Conservation (phyloP, 2,797 vertebrate species). For the Antennarius maculatus region DNA sequence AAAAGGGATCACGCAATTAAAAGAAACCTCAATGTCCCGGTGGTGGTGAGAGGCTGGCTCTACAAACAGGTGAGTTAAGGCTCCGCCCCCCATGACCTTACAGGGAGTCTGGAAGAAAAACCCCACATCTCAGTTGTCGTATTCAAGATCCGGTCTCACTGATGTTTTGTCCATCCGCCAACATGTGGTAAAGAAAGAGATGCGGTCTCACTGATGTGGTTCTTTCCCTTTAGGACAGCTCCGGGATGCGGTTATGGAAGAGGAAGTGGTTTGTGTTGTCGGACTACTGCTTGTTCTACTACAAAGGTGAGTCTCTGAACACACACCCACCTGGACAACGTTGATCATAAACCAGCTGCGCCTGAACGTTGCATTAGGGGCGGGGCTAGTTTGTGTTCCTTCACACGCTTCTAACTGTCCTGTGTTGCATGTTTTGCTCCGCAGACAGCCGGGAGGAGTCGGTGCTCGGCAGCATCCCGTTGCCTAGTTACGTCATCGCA, state of each 20-base stretch:
- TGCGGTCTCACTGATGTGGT: too few relatives aligned
- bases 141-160: slow-evolving; percentile 4
- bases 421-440: slow-evolving; percentile 12
- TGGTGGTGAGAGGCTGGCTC: slow-evolving; percentile 97
- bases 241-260: slow-evolving; percentile 98
- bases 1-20: slow-evolving; percentile 96
- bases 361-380: background rate
- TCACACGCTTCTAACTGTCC: slow-evolving; percentile 16
- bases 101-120: slow-evolving; percentile 3
- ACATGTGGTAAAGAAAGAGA: too few relatives aligned
- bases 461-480: slow-evolving; percentile 94
- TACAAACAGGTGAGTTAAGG: slow-evolving; percentile 91
- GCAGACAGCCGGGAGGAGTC: slow-evolving; percentile 97
- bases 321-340: slow-evolving; percentile 10
- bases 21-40: slow-evolving; percentile 94
- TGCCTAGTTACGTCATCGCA: slow-evolving; percentile 95
- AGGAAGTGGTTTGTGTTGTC: slow-evolving; percentile 98
- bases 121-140: background rate
- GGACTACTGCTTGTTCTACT: slow-evolving; percentile 98
- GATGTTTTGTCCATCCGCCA: too few relatives aligned
- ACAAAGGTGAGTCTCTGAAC: slow-evolving; percentile 90
- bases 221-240: slow-evolving; percentile 89
- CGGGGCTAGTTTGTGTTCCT: slow-evolving; percentile 25
- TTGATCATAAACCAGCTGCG: background rate
- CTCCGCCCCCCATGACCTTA: background rate